phyloP scores from a whole-genome alignment of 2,888 invertebrate species.

The Leucoma salicis region DNA sequence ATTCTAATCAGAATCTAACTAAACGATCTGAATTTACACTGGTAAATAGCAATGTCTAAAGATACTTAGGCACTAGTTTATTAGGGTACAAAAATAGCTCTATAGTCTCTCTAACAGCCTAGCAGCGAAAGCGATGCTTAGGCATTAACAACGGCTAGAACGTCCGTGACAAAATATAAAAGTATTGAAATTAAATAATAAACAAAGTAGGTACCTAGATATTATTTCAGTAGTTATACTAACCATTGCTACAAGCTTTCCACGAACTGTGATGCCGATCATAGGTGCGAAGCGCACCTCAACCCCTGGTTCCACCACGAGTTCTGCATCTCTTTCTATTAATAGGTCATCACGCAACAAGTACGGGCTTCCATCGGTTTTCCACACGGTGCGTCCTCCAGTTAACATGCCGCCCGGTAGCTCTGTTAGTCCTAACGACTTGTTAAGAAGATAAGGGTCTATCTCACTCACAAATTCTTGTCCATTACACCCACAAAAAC shows the following conservation, averaged over 20 bases:
- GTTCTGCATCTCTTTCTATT: slow-evolving; percentile 88
- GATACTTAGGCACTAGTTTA: not conserved
- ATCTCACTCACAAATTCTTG: slow-evolving; percentile 57
- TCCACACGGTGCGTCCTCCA: slow-evolving; percentile 80
- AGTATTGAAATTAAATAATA: not conserved
- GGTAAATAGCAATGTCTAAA: not conserved
- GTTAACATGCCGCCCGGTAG: slow-evolving; percentile 84
- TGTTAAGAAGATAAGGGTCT: slow-evolving; percentile 72
- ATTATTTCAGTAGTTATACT: slow-evolving; percentile 55
- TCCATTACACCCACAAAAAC: slow-evolving; percentile 54
- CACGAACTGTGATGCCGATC: slow-evolving; percentile 95
- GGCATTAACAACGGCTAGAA: not conserved
- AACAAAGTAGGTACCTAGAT: not conserved
- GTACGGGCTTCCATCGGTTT: slow-evolving; percentile 86
- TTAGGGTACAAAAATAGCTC: not conserved
- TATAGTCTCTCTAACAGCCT: not conserved
- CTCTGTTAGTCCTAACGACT: slow-evolving; percentile 77
- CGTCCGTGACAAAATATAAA: not conserved
- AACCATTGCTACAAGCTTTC: slow-evolving; percentile 94
- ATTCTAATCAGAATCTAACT: slow-evolving; percentile 25
- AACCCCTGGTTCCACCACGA: slow-evolving; percentile 95
- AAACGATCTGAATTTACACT: not conserved
- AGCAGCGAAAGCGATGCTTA: not conserved
- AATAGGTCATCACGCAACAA: slow-evolving; percentile 90
- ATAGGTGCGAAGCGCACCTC: slow-evolving; percentile 94